A percentile compares a stretch with the other conserved stretches of the same genome.
phyloP scores from a whole-genome alignment of 2,113 vertebrate genomes.

The Alligator sinensis region DNA sequence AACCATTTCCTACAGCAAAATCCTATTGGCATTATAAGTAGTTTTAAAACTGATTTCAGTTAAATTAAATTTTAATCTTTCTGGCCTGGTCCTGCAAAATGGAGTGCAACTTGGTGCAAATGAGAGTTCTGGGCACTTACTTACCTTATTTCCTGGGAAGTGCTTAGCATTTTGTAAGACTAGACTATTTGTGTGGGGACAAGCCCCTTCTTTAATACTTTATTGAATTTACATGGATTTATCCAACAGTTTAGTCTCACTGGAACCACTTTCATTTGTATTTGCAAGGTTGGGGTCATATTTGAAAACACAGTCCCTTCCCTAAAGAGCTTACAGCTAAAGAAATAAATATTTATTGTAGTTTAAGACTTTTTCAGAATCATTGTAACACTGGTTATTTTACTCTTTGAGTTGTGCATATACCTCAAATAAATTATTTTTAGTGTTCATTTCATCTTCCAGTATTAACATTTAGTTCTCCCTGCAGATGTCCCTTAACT shows the following conservation, averaged over 20 bases:
- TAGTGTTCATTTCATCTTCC: neutral
- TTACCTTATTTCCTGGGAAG: neutral
- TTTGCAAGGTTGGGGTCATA: neutral
- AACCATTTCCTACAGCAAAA: no score
- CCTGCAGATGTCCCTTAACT: conserved; percentile 66
- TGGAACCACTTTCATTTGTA: neutral
- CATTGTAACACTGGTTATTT: neutral
- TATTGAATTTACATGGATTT: neutral
- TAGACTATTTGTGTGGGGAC: neutral
- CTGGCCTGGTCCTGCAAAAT: neutral
- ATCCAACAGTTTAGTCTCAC: neutral
- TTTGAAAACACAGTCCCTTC: neutral
- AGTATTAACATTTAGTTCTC: conserved; percentile 51
- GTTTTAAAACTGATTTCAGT: neutral
- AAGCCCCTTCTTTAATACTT: neutral
- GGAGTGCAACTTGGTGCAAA: neutral
- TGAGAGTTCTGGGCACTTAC: neutral
- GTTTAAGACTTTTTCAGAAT: neutral
- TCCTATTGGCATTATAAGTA: neutral
- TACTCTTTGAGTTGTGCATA: neutral
- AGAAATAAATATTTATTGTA: neutral
- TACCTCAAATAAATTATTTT: neutral
- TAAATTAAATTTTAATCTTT: neutral
- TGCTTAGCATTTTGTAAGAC: neutral
- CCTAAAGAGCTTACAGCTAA: neutral